Evolutionary conservation across 1,140 invertebrate genomes (phyloP), one percentile per base, ranked within the genome.

Genomic region (Ips typographus): DNA sequence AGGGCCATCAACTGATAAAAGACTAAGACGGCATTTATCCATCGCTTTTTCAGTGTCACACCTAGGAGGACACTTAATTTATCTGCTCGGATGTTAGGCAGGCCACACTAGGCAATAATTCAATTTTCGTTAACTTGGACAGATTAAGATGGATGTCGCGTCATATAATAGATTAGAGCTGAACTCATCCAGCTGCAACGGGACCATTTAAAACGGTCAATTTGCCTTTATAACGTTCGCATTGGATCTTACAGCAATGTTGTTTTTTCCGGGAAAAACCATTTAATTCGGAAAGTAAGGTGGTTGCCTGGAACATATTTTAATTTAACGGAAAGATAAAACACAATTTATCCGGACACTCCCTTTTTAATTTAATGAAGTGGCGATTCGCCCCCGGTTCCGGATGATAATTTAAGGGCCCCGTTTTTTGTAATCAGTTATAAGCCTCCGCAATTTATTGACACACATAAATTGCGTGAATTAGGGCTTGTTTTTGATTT

Each of bases 31-130:
- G 22, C 22, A 22, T 22, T 22, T 22, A 22, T 22, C 44, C 22
- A 49, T 49, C 44, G 44, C 44, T 49, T 49, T 49, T 49, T 49
- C 44, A 49, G 44, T 49, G 44, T 49, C 44, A 49, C 44, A 49
- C 44, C 44, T 49, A 49, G 1, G 44, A 49, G 44, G 44, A 49
- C 44, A 2, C 44, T 49, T 49, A 49, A 49, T 49, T 49, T 49
- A 49, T 49, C 44, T 49, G 44, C 44, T 22, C 44, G 22, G 6
- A 49, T 49, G 44, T 49, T 49, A 49, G 44, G 22, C 6, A 6
- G 44, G 3, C 44, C 44, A 49, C 22, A 6, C 44, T 49, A 49
- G 44, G 44, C 44, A 22, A 49, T 49, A 49, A 49, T 49, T 49
- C 44, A 49, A 49, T 49, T 49, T 49, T 49, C 44, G 44, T 49